Conservation (phyloP, 2,113 vertebrate species). For the Typhlomys cinereus region DNA sequence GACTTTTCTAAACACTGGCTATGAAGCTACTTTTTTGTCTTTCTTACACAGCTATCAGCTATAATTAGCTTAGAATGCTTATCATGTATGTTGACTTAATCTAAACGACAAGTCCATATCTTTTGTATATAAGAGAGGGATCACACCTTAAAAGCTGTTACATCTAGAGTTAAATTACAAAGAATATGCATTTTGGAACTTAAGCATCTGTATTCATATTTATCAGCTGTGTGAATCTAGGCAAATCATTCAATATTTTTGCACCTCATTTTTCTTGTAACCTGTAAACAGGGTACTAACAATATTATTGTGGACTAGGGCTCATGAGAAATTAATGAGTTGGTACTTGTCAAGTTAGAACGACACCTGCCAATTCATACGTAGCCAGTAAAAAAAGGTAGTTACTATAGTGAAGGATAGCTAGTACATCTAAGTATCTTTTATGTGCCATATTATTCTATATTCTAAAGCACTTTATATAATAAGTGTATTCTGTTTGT, state of each 20-base stretch:
- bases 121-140: not conserved
- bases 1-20: not conserved
- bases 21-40: not conserved
- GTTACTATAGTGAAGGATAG: not conserved
- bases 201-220: not conserved
- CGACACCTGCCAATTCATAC: too few relatives aligned
- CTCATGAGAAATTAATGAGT: not conserved
- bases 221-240: not conserved
- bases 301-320: not conserved
- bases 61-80: constrained; percentile 1
- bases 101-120: not conserved
- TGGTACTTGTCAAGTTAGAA: not conserved
- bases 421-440: too few relatives aligned
- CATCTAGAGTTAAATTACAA: not conserved
- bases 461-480: too few relatives aligned
- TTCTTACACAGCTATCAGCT: not conserved
- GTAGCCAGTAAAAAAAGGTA: not conserved
- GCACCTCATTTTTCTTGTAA: not conserved
- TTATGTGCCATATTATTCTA: too few relatives aligned
- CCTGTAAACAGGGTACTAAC: not conserved
- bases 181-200: not conserved
- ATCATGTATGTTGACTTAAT: not conserved
- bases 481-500: too few relatives aligned
- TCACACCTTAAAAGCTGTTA: not conserved
- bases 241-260: not conserved